Percentiles rank a stretch among this genome's conserved stretches.
Conservation (phyloP, 1,140 invertebrate genomes). For the Eulimnadia texana region DNA sequence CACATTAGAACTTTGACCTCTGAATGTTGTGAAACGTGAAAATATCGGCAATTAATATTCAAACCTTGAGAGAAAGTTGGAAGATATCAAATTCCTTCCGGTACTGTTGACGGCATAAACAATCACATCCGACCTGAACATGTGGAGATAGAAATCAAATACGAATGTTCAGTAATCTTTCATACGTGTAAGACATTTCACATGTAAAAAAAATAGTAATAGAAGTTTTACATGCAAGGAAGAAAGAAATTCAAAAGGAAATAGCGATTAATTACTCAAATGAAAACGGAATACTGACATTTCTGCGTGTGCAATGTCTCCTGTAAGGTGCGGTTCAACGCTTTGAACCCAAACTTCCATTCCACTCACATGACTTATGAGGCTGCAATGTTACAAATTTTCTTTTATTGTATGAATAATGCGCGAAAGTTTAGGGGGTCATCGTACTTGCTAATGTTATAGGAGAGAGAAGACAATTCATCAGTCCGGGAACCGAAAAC, state of each 20-base stretch:
- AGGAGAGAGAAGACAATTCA: not conserved
- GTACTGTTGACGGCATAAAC: not conserved
- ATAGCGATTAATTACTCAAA: not conserved
- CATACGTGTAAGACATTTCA: no score
- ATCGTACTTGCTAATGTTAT: not conserved
- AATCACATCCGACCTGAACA: not conserved
- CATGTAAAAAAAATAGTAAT: no score
- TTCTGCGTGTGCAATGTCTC: not conserved
- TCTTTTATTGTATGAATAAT: not conserved
- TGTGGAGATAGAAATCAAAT: no score
- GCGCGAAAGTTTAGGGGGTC: not conserved
- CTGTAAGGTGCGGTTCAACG: not conserved
- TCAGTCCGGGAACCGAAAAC: slow-evolving; percentile 45
- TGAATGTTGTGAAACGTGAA: no score
- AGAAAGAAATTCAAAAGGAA: not conserved
- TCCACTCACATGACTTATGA: not conserved
- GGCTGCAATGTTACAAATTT: not conserved
- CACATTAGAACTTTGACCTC: no score
- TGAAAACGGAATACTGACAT: not conserved
- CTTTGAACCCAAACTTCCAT: not conserved
- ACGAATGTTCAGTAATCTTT: no score
- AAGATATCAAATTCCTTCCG: not conserved
- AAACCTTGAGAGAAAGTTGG: not conserved
- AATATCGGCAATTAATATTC: no score
- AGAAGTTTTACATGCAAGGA: no score